Evolutionary conservation across 2,797 vertebrate genomes (phyloP).

Genomic region (Coilia nasus): DNA sequence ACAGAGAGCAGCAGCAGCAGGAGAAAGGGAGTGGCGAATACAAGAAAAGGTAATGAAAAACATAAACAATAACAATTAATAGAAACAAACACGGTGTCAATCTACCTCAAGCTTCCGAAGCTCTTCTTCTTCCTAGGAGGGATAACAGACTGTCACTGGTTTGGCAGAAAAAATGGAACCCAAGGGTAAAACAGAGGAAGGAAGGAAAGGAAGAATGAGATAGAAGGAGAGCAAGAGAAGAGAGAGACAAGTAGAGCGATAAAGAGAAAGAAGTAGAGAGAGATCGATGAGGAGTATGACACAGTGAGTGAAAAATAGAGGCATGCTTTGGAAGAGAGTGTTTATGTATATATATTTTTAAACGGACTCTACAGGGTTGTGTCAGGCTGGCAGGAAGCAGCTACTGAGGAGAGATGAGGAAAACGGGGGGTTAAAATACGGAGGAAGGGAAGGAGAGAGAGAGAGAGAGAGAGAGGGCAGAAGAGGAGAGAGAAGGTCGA

Average conservation of each 20-base stretch:
- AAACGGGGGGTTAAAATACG: constrained; percentile 56
- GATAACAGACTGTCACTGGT: constrained; percentile 61
- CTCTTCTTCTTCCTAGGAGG: constrained; percentile 80
- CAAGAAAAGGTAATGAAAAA: constrained; percentile 17
- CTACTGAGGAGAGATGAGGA: constrained; percentile 63
- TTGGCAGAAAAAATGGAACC: not conserved
- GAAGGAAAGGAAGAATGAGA: not conserved
- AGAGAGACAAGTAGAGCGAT: not conserved
- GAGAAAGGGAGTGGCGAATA: constrained; percentile 38
- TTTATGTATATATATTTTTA: constrained; percentile 8
- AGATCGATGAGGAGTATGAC: constrained; percentile 45
- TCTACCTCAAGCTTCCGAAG: constrained; percentile 81
- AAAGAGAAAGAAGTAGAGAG: constrained; percentile 42
- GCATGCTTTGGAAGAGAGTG: constrained; percentile 55
- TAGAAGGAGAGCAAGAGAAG: not conserved
- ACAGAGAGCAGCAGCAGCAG: constrained; percentile 27
- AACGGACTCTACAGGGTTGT: constrained; percentile 49
- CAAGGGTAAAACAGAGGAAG: constrained; percentile 20
- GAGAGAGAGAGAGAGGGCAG: constrained; percentile 13
- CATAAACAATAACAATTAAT: not conserved
- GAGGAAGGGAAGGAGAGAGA: constrained; percentile 28
- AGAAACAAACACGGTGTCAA: constrained; percentile 40
- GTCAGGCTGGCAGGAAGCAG: constrained; percentile 63
- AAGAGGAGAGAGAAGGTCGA: constrained; percentile 21
- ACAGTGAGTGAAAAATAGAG: constrained; percentile 34